These are phyloP conservation scores for Pangasianodon gigas DNA, from an alignment of 2,113 vertebrate genomes.

Conservation along the genomic window DNA sequence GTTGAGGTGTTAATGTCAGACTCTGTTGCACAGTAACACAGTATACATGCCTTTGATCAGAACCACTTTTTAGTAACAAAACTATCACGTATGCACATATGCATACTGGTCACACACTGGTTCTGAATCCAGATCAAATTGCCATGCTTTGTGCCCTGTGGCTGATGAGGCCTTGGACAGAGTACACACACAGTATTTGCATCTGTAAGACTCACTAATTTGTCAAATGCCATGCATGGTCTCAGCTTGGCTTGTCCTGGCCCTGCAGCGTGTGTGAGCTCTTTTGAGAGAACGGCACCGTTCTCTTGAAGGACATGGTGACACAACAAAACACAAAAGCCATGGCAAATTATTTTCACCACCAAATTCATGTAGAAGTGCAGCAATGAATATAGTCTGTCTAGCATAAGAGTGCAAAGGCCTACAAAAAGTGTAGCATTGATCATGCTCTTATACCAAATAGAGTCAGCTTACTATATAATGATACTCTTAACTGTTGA, in stretches of 20 bases:
- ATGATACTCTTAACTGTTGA: background rate
- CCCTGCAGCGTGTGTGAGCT: background rate
- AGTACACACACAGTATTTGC: conserved; percentile 38
- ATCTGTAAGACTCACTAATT: conserved; percentile 48
- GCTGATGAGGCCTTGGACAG: conserved; percentile 38
- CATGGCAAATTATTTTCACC: background rate
- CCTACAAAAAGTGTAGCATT: background rate
- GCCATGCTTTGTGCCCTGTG: conserved; percentile 14
- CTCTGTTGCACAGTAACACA: background rate
- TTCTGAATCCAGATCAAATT: conserved; percentile 31
- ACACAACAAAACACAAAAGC: background rate
- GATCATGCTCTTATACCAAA: background rate
- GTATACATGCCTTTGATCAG: background rate
- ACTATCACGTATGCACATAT: background rate
- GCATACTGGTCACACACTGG: background rate
- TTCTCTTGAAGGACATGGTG: background rate
- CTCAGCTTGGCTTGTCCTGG: background rate
- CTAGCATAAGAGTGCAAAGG: background rate
- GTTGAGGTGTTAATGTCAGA: background rate
- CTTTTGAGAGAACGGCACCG: background rate
- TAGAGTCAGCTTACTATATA: background rate
- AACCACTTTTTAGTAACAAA: background rate
- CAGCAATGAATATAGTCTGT: background rate
- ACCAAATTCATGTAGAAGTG: background rate
- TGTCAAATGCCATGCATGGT: conserved; percentile 20